Evolutionary conservation across 2,113 vertebrate genomes (phyloP).

Genomic region (Macaca nemestrina): DNA sequence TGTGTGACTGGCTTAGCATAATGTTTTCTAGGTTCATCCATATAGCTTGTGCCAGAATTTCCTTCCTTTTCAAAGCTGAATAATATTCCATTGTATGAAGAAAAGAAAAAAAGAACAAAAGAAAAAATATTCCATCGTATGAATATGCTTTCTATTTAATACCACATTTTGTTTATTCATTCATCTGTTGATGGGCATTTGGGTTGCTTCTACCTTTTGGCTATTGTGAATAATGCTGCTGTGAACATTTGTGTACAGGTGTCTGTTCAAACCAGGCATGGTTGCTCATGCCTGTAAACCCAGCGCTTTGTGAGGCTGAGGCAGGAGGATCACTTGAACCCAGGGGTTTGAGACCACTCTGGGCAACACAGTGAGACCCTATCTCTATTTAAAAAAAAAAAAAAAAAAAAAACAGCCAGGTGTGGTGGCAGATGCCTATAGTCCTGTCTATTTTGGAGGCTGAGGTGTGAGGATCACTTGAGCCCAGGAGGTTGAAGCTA

Average conservation of each 20-base stretch:
- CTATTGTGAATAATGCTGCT: background rate
- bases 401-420: too few relatives aligned
- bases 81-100: background rate
- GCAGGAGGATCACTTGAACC: too few relatives aligned
- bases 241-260: background rate
- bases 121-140: background rate
- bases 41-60: background rate
- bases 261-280: background rate
- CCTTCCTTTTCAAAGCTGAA: background rate
- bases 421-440: too few relatives aligned
- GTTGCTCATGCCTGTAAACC: too few relatives aligned
- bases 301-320: too few relatives aligned
- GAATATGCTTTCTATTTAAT: background rate
- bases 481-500: too few relatives aligned
- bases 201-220: background rate
- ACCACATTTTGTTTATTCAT: background rate
- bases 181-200: background rate
- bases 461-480: too few relatives aligned
- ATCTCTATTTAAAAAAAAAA: too few relatives aligned
- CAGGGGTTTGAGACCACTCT: too few relatives aligned
- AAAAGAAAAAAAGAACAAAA: background rate
- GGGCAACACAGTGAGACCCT: too few relatives aligned
- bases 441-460: too few relatives aligned
- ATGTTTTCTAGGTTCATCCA: background rate
- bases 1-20: background rate